phyloP scores from a whole-genome alignment of 2,113 vertebrate species.

The Spilogale gracilis region DNA sequence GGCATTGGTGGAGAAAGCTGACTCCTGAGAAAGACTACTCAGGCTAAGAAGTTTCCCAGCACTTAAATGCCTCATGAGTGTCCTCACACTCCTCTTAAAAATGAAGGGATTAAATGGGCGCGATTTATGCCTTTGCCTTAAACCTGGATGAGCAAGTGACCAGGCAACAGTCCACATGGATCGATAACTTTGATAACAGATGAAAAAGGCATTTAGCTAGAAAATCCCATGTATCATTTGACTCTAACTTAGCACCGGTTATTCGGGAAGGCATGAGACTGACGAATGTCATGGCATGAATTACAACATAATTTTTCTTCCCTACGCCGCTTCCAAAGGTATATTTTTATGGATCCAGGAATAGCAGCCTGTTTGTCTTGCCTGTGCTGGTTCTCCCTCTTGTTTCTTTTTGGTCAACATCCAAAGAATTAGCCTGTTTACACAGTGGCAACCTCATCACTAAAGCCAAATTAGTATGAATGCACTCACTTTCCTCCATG shows the following conservation, averaged over 20 bases:
- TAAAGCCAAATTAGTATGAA: slow-evolving; percentile 73
- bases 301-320: slow-evolving; percentile 51
- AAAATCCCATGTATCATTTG: not conserved
- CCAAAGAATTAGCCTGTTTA: slow-evolving; percentile 76
- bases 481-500: slow-evolving; percentile 66
- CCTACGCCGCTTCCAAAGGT: slow-evolving; percentile 73
- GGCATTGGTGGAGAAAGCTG: slow-evolving; percentile 65
- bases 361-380: slow-evolving; percentile 78
- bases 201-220: slow-evolving; percentile 7
- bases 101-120: not conserved
- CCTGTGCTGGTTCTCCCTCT: not conserved
- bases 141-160: not conserved
- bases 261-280: slow-evolving; percentile 60
- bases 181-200: not conserved
- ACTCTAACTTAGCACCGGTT: slow-evolving; percentile 26
- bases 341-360: slow-evolving; percentile 76
- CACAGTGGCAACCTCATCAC: not conserved
- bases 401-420: slow-evolving; percentile 71
- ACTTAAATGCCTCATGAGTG: slow-evolving; percentile 7
- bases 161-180: not conserved
- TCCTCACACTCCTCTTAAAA: slow-evolving; percentile 16
- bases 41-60: slow-evolving; percentile 76
- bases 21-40: slow-evolving; percentile 77
- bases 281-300: slow-evolving; percentile 62
- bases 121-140: not conserved